These are phyloP conservation scores for Tetraneura akinire DNA, from an alignment of 1,140 invertebrate species.

Conservation along the genomic window DNA sequence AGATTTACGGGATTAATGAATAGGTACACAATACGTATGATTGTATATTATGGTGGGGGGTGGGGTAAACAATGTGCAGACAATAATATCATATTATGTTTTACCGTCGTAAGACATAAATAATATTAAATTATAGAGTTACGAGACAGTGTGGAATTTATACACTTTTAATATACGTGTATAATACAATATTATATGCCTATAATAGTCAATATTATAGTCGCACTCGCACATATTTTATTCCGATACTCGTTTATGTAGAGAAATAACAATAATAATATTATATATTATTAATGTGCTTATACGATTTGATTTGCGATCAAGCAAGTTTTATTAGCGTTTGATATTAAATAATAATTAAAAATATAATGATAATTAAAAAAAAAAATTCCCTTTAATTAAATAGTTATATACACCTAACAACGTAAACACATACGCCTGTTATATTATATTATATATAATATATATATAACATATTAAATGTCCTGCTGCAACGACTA, in stretches of 20 bases:
- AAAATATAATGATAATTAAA: too few relatives aligned
- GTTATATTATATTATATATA: not conserved
- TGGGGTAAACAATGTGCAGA: not conserved
- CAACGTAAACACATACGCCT: too few relatives aligned
- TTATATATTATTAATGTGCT: too few relatives aligned
- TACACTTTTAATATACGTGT: not conserved
- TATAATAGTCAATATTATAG: too few relatives aligned
- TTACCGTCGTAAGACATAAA: not conserved
- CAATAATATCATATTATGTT: conserved; percentile 7
- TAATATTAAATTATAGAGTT: too few relatives aligned
- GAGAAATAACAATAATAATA: not conserved
- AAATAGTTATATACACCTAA: not conserved
- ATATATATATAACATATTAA: too few relatives aligned
- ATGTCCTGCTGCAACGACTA: not conserved
- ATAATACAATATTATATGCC: too few relatives aligned
- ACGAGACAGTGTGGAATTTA: not conserved
- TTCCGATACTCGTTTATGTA: too few relatives aligned
- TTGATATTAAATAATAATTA: not conserved
- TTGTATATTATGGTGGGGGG: too few relatives aligned
- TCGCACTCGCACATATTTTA: too few relatives aligned
- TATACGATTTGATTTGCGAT: not conserved
- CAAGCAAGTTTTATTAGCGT: not conserved
- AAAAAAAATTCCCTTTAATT: not conserved
- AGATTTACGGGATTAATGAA: conserved; percentile 2
- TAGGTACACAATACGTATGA: not conserved